phyloP scores from a whole-genome alignment of 2,113 vertebrate genomes.

The Prionailurus bengalensis region DNA sequence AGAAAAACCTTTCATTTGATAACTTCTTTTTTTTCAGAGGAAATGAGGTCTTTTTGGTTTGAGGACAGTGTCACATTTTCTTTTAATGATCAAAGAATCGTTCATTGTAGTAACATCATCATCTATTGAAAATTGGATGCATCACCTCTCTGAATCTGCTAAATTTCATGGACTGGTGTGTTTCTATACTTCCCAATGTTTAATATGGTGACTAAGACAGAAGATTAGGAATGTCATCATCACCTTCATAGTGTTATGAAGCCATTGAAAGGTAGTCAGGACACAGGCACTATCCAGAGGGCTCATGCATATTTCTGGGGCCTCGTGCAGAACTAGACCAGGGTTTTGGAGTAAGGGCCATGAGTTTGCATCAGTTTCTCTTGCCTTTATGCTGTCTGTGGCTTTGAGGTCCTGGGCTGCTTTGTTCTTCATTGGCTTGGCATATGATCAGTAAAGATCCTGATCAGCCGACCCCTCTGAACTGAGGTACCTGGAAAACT shows the following conservation, averaged over 20 bases:
- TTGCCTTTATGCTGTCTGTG: neutral
- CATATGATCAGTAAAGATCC: too few species aligned
- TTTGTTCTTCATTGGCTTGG: neutral
- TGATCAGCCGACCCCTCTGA: neutral
- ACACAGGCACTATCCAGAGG: neutral
- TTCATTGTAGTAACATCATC: neutral
- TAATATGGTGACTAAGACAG: neutral
- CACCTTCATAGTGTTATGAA: neutral
- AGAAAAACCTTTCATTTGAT: conserved; percentile 64
- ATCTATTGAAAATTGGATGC: neutral
- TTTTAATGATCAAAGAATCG: conserved; percentile 32
- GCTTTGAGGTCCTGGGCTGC: too few species aligned
- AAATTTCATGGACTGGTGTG: neutral
- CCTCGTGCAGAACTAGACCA: neutral
- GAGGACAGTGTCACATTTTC: neutral
- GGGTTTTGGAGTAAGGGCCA: neutral
- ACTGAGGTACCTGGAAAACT: neutral
- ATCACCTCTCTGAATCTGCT: neutral
- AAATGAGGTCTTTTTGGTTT: neutral
- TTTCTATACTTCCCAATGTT: neutral
- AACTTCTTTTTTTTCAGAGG: conserved; percentile 50
- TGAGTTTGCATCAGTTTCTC: neutral
- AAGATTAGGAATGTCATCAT: neutral
- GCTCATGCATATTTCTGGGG: rapidly evolving
- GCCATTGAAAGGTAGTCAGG: neutral